Evolutionary conservation across 2,888 invertebrate species (phyloP), one percentile per base, ranked within the genome.

Genomic region (Timandra comae): DNA sequence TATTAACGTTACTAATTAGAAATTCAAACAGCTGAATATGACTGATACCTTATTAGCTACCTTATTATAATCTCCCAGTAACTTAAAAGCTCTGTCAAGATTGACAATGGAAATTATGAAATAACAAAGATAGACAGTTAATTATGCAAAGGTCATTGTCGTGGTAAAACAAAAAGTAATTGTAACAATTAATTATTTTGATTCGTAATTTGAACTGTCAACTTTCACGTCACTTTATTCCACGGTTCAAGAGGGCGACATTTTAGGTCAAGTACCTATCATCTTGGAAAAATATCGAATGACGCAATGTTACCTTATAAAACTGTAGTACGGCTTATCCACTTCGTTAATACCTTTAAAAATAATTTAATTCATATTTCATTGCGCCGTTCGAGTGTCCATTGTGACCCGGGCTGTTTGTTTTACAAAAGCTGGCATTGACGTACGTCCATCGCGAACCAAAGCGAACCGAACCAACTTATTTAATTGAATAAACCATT

Each of bases 131-230:
- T 12, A 9, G 41, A 42, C 37, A 35, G 30, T 27, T 33, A 25
- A 45, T 36, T 43, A 32, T 41, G 40, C 33, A 63, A 58, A 72
- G 74, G 69, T 61, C 63, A 59, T 41, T 41, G 41, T 43, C 48
- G 43, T 53, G 54, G 61, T 63, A 56, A 60, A 58, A 60, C 61
- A 58, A 40, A 39, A 34, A 56, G 43, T 51, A 63, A 63, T 60
- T 56, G 65, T 63, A 65, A 62, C 49, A 56, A 65, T 62, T 67
- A 64, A 67, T 72, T 64, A 68, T 31, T 46, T 35, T 35, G 48
- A 46, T 58, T 57, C 56, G 52, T 62, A 63, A 69, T 67, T 63
- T 57, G 56, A 54, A 48, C 61, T 63, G 71, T 74, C 70, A 68
- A 52, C 56, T 47, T 43, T 53, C 42, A 49, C 45, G 58, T 40